These are phyloP conservation scores for Porites rus DNA, from an alignment of 92 coral and sea anemone species.

Conservation along the genomic window DNA sequence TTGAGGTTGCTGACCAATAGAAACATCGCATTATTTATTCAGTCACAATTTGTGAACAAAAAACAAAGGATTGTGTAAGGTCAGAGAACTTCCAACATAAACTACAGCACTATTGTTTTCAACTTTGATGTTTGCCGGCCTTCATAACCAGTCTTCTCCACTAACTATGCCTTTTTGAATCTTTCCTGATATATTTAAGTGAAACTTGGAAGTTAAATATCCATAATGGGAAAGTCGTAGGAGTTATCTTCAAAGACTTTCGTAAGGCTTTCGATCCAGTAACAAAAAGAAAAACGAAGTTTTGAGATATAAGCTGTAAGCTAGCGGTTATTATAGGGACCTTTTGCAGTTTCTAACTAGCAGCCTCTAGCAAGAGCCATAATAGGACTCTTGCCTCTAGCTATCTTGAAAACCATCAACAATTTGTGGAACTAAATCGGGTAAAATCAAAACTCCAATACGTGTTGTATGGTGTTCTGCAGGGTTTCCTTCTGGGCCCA, in stretches of 20 bases:
- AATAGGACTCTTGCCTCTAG: too few relatives aligned
- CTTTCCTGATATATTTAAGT: not conserved
- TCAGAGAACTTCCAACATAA: too few relatives aligned
- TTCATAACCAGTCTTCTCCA: not conserved
- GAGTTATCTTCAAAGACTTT: not conserved
- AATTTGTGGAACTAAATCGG: not conserved
- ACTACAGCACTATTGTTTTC: too few relatives aligned
- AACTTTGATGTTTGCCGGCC: too few relatives aligned
- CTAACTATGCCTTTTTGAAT: not conserved
- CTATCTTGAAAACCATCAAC: not conserved
- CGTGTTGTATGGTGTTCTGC: not conserved
- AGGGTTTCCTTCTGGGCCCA: not conserved
- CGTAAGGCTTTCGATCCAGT: not conserved
- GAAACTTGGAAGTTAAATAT: conserved; percentile 9
- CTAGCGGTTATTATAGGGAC: not conserved
- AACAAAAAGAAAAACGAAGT: not conserved
- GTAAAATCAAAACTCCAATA: not conserved
- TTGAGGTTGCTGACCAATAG: too few relatives aligned
- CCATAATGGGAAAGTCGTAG: not conserved
- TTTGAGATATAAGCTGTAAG: not conserved
- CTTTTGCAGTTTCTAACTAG: not conserved
- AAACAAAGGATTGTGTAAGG: too few relatives aligned
- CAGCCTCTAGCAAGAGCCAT: too few relatives aligned
- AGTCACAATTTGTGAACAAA: too few relatives aligned
- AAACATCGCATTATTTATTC: too few relatives aligned